Percentiles rank a stretch among this genome's conserved stretches.
Conservation (phyloP, 2,797 vertebrate genomes). For the Simalia tracyae region DNA sequence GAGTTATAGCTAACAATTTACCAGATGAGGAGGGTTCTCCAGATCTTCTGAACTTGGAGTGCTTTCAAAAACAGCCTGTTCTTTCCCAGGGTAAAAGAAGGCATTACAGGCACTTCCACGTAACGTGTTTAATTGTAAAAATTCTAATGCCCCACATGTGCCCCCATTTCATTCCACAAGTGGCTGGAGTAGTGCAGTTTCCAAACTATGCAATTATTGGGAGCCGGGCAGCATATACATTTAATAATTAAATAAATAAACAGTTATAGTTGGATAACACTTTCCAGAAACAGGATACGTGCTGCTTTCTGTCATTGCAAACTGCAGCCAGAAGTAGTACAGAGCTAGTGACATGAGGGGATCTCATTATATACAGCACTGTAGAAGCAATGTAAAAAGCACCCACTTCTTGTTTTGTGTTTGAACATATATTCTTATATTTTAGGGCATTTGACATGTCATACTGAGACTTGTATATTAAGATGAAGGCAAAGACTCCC, state of each 20-base stretch:
- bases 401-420: neutral
- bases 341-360: neutral
- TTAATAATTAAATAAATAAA: neutral
- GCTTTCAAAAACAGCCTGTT: neutral
- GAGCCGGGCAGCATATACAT: neutral
- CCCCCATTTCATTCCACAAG: neutral
- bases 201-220: neutral
- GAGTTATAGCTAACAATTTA: neutral
- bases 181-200: neutral
- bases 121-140: neutral
- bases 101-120: neutral
- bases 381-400: neutral
- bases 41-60: neutral
- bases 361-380: neutral
- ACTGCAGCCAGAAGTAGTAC: neutral
- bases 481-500: neutral
- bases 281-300: neutral
- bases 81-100: neutral
- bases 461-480: neutral
- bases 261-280: neutral
- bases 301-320: neutral
- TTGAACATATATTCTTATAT: neutral
- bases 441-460: neutral
- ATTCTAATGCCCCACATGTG: neutral
- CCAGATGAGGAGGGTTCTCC: neutral